These are phyloP conservation scores for Larimichthys crocea DNA, from an alignment of 2,113 vertebrate genomes.

Conservation along the genomic window DNA sequence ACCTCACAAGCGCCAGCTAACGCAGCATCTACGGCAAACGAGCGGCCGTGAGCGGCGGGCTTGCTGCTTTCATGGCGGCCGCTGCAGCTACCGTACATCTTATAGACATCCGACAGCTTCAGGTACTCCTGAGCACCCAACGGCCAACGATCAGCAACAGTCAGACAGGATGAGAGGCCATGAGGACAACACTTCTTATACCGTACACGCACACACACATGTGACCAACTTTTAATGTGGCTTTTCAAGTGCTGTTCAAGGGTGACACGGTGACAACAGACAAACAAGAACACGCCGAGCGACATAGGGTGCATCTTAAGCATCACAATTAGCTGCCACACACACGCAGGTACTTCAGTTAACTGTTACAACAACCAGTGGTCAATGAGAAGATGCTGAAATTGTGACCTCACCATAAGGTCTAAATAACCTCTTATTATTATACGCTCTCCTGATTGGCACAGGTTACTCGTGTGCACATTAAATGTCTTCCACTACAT, in stretches of 20 bases:
- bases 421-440: background rate
- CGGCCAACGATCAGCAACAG: constrained; percentile 27
- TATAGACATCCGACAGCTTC: constrained; percentile 88
- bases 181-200: constrained; percentile 28
- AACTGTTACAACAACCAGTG: constrained; percentile 23
- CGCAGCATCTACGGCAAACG: constrained; percentile 80
- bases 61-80: constrained; percentile 57
- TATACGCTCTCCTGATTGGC: background rate
- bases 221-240: background rate
- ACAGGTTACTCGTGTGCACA: background rate
- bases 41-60: constrained; percentile 69
- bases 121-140: constrained; percentile 83
- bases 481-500: constrained; percentile 8
- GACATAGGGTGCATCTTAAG: background rate
- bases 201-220: background rate
- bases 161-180: constrained; percentile 62
- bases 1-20: constrained; percentile 84
- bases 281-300: constrained; percentile 31
- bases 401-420: background rate
- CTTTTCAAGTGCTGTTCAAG: background rate
- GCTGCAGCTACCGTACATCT: constrained; percentile 81
- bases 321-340: constrained; percentile 6
- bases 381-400: background rate
- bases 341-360: background rate
- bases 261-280: background rate